Percentiles rank a stretch among this genome's conserved stretches.
These are phyloP conservation scores for Eulemur coronatus DNA, from an alignment of 2,797 vertebrate genomes.

Conservation along the genomic window DNA sequence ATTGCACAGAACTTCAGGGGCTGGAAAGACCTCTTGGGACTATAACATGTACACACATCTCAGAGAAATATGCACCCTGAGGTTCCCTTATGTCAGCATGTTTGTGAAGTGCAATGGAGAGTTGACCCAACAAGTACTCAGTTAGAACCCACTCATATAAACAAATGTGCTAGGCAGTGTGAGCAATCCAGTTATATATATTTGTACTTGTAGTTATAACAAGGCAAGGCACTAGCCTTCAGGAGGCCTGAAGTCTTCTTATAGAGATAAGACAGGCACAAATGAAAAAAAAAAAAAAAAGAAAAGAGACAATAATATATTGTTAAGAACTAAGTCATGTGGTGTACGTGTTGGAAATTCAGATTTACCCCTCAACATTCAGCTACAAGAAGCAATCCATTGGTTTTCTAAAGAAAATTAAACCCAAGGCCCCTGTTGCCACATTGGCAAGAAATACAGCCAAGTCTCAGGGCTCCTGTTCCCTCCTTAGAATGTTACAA, in stretches of 20 bases:
- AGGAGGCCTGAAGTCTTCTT: neutral
- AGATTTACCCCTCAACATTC: neutral
- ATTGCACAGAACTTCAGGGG: neutral
- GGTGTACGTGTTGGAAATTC: neutral
- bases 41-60: neutral
- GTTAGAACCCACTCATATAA: neutral
- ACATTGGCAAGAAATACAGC: neutral
- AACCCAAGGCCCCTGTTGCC: neutral
- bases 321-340: neutral
- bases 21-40: neutral
- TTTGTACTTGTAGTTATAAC: neutral
- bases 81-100: neutral
- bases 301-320: neutral
- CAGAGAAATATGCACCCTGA: neutral
- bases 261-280: neutral
- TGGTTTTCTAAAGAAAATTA: constrained; percentile 41
- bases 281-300: neutral
- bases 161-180: neutral
- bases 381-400: neutral
- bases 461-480: neutral
- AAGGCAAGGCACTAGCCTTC: neutral
- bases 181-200: neutral
- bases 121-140: neutral
- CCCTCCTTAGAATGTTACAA: neutral
- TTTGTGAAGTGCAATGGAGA: neutral